Percentiles rank a stretch among this genome's conserved stretches.
These are phyloP conservation scores for Odocoileus virginianus DNA, from an alignment of 2,113 vertebrate genomes.

Conservation along the genomic window DNA sequence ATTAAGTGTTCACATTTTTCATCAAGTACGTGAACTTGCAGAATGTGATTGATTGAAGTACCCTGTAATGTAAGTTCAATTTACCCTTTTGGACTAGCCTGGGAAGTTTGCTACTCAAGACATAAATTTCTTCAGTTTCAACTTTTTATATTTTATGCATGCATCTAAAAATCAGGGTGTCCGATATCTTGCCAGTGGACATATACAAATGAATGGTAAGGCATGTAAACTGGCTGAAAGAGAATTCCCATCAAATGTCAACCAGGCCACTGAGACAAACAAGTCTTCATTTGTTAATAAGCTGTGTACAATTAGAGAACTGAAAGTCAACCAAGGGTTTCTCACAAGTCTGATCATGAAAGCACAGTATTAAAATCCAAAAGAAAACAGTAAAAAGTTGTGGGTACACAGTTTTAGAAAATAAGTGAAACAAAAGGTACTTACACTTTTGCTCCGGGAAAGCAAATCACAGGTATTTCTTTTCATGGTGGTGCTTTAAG, in stretches of 20 bases:
- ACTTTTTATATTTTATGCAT: neutral
- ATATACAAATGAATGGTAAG: neutral
- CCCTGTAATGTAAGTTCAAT: neutral
- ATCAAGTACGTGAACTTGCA: neutral
- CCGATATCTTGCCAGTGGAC: neutral
- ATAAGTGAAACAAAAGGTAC: conserved; percentile 56
- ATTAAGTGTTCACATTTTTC: neutral
- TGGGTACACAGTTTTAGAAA: neutral
- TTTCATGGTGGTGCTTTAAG: conserved; percentile 71
- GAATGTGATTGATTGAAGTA: neutral
- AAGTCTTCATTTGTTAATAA: neutral
- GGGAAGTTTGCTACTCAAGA: neutral
- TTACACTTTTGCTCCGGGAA: conserved; percentile 81
- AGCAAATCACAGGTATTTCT: conserved; percentile 63
- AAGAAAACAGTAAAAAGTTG: neutral
- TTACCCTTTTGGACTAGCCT: neutral
- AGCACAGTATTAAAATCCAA: neutral
- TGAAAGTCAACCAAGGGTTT: conserved; percentile 1
- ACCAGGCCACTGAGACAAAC: neutral
- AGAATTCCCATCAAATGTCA: conserved; percentile 39
- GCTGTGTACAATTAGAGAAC: neutral
- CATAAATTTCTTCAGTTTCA: neutral
- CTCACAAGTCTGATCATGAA: neutral
- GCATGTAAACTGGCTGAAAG: neutral
- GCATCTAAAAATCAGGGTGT: neutral